Evolutionary conservation across 2,113 vertebrate species (phyloP).

Genomic region (Pedionomus torquatus): DNA sequence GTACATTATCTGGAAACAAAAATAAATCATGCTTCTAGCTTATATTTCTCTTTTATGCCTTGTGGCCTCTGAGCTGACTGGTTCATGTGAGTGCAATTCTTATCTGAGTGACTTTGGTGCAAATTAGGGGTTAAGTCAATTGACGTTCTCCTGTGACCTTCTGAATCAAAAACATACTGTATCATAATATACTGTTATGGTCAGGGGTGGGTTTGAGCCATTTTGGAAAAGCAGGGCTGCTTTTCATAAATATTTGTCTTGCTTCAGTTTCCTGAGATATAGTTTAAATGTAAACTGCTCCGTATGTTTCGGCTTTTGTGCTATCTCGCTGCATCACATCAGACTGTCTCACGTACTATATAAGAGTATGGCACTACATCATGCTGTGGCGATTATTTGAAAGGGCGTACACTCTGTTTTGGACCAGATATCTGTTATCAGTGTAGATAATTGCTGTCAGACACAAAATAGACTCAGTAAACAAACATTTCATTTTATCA

Average conservation of each 20-base stretch:
- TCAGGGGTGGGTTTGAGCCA: background rate
- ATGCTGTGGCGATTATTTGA: conserved; percentile 56
- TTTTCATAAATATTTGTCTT: conserved; percentile 54
- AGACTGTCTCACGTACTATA: conserved; percentile 19
- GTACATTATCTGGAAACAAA: background rate
- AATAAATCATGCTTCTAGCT: background rate
- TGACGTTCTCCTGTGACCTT: background rate
- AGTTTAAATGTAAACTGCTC: conserved; percentile 7
- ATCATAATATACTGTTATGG: background rate
- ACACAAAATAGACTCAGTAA: conserved; percentile 68
- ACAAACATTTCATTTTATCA: conserved; percentile 56
- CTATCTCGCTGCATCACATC: conserved; percentile 20
- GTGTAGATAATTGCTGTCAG: conserved; percentile 63
- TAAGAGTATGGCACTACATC: background rate
- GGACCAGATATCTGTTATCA: conserved; percentile 68
- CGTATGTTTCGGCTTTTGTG: background rate
- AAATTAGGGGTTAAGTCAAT: conserved; percentile 41
- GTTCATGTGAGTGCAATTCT: background rate
- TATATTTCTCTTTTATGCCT: background rate
- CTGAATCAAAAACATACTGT: background rate
- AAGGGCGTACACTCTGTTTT: conserved; percentile 64
- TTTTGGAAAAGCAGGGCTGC: conserved; percentile 27
- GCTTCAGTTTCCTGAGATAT: conserved; percentile 48
- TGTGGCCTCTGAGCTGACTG: background rate
- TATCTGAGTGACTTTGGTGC: background rate